Evolutionary conservation across 2,888 invertebrate species (phyloP).

Genomic region (Scaptomyza caliginosa): DNA sequence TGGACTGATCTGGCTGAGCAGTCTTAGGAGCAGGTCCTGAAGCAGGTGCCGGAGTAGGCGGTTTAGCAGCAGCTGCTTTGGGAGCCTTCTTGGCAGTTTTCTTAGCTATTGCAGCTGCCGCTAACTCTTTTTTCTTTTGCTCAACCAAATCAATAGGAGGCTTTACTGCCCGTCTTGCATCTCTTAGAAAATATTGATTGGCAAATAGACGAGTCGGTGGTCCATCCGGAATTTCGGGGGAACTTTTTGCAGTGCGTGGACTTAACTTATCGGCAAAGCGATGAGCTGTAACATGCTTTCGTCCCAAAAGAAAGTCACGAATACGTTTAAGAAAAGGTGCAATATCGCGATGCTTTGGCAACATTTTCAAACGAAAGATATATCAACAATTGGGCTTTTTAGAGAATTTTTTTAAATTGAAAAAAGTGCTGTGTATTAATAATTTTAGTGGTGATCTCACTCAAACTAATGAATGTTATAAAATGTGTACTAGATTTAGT

Average conservation of each 20-base stretch:
- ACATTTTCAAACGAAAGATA: slow-evolving; percentile 34
- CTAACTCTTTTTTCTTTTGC: slow-evolving; percentile 20
- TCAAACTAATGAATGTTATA: background rate
- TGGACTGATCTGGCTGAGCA: background rate
- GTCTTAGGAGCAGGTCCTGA: background rate
- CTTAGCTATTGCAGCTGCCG: slow-evolving; percentile 7
- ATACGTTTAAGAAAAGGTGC: slow-evolving; percentile 49
- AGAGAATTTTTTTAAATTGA: background rate
- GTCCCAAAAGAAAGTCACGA: slow-evolving; percentile 60
- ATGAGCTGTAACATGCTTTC: slow-evolving; percentile 42
- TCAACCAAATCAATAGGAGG: slow-evolving; percentile 52
- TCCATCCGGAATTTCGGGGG: slow-evolving; percentile 1
- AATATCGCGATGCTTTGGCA: slow-evolving; percentile 53
- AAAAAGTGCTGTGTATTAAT: background rate
- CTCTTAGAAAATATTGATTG: slow-evolving; percentile 39
- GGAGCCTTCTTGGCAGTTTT: slow-evolving; percentile 7
- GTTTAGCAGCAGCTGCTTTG: background rate
- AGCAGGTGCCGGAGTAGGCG: background rate
- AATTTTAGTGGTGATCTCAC: background rate
- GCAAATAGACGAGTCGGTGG: slow-evolving; percentile 5
- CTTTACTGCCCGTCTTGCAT: slow-evolving; percentile 41
- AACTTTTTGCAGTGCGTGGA: slow-evolving; percentile 12
- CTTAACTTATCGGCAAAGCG: slow-evolving; percentile 43
- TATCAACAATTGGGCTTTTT: background rate
- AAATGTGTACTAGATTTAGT: slow-evolving; percentile 8